Evolutionary conservation across 2,888 invertebrate species (phyloP), one percentile per base, ranked within the genome.

Genomic region (Drosophila limbata): DNA sequence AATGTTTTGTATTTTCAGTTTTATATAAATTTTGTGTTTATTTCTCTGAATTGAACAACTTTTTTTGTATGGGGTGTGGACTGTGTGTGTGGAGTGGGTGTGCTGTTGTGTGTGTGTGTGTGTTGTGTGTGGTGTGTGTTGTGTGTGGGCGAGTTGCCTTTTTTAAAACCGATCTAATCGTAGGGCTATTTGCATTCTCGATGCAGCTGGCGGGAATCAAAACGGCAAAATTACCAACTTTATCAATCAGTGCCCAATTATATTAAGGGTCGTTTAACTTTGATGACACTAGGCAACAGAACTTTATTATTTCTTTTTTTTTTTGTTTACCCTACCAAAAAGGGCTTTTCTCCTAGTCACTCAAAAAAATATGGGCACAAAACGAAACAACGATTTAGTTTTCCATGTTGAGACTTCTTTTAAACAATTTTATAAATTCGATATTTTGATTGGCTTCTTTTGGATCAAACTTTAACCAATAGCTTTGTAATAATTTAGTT

Each of bases 201-300:
- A 57, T 68, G 69, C 69, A 50, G 10, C 11, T 50, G 48, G 25
- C 21, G 39, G 39, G 21, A 61, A 47, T 53, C 53, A 17, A 53
- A 62, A 39, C 10, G n/a, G 21, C 50, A 19, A 37, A 40, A n/a
- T 3, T 6, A 56, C 44, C 33, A 45, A 56, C 33, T 28, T 50
- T 44, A 25, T 45, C 28, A 47, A 56, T 21, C 21, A 9, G 1
- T 37, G 33, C 42, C 60, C 45, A 45, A 44, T 44, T 44, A 35
- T 6, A 19, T 39, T 17, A 35, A 21, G 17, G 11, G 3, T 40
- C 8, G 10, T 47, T 47, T 28, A 47, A 28, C 28, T 47, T 15
- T n/a, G 3, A 28, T 47, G 15, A 47, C 47, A 47, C 35, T 19
- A 50, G n/a, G 9, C 50, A 50, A 50, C 50, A 35, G 19, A 50